Evolutionary conservation across 2,888 invertebrate species (phyloP).

Genomic region (Norana najaformis): DNA sequence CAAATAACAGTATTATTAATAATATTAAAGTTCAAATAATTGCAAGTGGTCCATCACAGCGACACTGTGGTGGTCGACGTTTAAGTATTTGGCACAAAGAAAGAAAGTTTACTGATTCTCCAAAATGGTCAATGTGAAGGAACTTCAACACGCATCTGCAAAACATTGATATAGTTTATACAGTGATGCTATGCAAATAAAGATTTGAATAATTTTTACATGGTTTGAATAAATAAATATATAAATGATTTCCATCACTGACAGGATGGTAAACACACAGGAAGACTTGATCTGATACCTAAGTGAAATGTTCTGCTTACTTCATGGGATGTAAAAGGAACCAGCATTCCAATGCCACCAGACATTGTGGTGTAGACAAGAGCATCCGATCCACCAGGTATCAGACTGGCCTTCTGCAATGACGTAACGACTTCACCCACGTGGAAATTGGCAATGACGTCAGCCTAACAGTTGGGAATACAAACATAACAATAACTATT

Average conservation of each 20-base stretch:
- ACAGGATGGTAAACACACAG: background rate
- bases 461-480: slow-evolving; percentile 65
- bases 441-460: slow-evolving; percentile 88
- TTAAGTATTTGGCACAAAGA: too few relatives aligned
- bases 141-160: too few relatives aligned
- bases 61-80: too few relatives aligned
- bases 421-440: slow-evolving; percentile 93
- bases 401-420: slow-evolving; percentile 90
- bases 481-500: background rate
- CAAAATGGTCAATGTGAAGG: too few relatives aligned
- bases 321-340: slow-evolving; percentile 63
- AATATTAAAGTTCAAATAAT: too few relatives aligned
- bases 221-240: background rate
- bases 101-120: too few relatives aligned
- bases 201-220: background rate
- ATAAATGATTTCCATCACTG: background rate
- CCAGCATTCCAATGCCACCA: slow-evolving; percentile 66
- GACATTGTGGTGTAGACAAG: slow-evolving; percentile 93
- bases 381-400: slow-evolving; percentile 96
- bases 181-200: background rate
- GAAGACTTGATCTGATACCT: too few relatives aligned
- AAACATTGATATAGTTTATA: background rate
- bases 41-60: too few relatives aligned
- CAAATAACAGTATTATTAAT: too few relatives aligned
- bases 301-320: slow-evolving; percentile 45